A percentile compares a stretch with the other conserved stretches of the same genome.
These are phyloP conservation scores for Rhinatrema bivittatum DNA, from an alignment of 2,797 vertebrate species.

Conservation along the genomic window DNA sequence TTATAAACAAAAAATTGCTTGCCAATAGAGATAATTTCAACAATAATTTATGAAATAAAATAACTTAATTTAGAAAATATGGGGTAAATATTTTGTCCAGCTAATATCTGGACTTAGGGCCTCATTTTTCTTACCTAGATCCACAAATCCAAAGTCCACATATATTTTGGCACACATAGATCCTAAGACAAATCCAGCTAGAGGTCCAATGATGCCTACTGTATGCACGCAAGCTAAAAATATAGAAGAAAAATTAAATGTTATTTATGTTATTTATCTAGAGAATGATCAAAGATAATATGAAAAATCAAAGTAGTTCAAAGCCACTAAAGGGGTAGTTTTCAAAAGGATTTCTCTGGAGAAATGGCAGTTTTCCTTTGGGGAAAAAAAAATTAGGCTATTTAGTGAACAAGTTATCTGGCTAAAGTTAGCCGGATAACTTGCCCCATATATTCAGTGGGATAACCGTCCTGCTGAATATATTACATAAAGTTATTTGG, in stretches of 20 bases:
- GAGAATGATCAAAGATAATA: neutral
- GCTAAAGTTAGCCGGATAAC: too few species aligned
- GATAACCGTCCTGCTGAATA: too few species aligned
- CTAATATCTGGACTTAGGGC: too few species aligned
- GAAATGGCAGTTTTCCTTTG: neutral
- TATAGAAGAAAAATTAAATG: constrained; percentile 6
- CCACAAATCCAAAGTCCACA: constrained; percentile 77
- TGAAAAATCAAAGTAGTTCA: neutral
- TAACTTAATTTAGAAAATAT: too few species aligned
- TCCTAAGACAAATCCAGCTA: constrained; percentile 78
- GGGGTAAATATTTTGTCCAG: too few species aligned
- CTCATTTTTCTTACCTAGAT: constrained; percentile 83
- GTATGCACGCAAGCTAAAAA: constrained; percentile 73
- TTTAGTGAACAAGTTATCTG: too few species aligned
- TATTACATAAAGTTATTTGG: too few species aligned
- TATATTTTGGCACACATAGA: constrained; percentile 81
- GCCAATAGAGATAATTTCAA: too few species aligned
- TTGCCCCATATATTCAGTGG: too few species aligned
- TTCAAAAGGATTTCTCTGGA: neutral
- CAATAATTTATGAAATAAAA: too few species aligned
- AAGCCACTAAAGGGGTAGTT: neutral
- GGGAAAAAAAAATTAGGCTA: too few species aligned
- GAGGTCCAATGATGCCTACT: constrained; percentile 69
- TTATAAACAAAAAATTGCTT: too few species aligned
- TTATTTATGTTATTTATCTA: neutral